phyloP scores from a whole-genome alignment of 2,888 invertebrate genomes.

The Papilio gigon region DNA sequence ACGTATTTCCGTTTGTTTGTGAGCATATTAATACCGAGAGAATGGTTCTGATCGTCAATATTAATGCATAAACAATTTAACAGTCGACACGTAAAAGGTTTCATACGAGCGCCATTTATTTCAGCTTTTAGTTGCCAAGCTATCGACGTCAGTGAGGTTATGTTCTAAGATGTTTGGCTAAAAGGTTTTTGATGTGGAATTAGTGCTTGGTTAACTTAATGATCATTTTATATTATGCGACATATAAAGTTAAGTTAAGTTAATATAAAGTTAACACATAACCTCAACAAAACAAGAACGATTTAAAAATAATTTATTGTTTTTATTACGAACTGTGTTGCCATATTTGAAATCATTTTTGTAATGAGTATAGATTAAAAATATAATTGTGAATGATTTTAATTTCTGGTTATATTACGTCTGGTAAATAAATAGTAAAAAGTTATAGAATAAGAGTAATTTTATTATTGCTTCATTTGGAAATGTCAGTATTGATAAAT shows the following conservation, averaged over 20 bases:
- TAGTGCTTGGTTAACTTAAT: neutral
- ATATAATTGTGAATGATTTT: too few species aligned
- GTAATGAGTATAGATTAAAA: too few species aligned
- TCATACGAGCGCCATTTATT: neutral
- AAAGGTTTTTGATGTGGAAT: slow-evolving; percentile 28
- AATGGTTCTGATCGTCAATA: neutral
- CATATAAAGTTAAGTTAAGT: too few species aligned
- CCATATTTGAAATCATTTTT: too few species aligned
- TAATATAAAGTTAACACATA: neutral
- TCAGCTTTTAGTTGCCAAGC: slow-evolving; percentile 1
- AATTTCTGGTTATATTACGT: too few species aligned
- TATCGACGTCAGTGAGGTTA: slow-evolving; percentile 1
- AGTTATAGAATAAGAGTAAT: too few species aligned
- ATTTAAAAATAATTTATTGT: too few species aligned
- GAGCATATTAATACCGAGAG: neutral
- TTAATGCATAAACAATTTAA: slow-evolving; percentile 4
- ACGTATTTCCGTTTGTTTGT: neutral
- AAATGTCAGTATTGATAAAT: too few species aligned
- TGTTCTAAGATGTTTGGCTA: slow-evolving; percentile 13
- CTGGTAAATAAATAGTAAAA: too few species aligned
- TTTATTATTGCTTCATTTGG: too few species aligned
- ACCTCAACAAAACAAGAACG: too few species aligned
- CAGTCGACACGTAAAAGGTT: neutral
- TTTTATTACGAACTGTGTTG: too few species aligned
- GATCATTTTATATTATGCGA: neutral